Conservation (phyloP, 2,797 vertebrate species). For the Salarias fasciatus region DNA sequence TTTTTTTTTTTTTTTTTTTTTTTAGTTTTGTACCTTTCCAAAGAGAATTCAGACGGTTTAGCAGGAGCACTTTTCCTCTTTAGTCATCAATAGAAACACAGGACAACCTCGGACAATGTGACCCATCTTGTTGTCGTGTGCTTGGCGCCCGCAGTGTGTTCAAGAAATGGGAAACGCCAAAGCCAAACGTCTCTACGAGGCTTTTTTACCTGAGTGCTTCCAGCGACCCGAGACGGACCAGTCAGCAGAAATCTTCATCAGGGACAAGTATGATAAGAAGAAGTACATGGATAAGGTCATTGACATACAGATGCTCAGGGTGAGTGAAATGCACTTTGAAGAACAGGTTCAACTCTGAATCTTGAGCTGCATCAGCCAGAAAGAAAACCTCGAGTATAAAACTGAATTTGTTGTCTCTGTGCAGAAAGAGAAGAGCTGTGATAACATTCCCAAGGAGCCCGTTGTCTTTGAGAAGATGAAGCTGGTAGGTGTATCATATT, state of each 20-base stretch:
- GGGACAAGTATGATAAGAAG: conserved; percentile 98
- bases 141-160: conserved; percentile 85
- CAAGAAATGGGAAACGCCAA: conserved; percentile 98
- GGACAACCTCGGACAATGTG: not conserved
- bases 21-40: conserved; percentile 4
- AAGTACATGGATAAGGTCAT: conserved; percentile 97
- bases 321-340: conserved; percentile 72
- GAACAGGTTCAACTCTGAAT: too few relatives aligned
- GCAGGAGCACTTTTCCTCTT: not conserved
- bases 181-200: conserved; percentile 95
- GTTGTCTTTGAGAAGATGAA: conserved; percentile 98
- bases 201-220: conserved; percentile 95
- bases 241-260: conserved; percentile 93
- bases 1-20: conserved; percentile 14
- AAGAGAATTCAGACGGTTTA: not conserved
- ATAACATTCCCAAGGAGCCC: conserved; percentile 87
- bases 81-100: not conserved
- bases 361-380: too few relatives aligned
- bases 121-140: conserved; percentile 5
- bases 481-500: conserved; percentile 82
- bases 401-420: conserved; percentile 37
- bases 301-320: conserved; percentile 90
- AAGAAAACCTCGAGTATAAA: too few relatives aligned
- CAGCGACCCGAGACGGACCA: conserved; percentile 94
- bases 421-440: conserved; percentile 94